Conservation (phyloP, 2,888 invertebrate species). For the Caenorhabditis sulstoni region DNA sequence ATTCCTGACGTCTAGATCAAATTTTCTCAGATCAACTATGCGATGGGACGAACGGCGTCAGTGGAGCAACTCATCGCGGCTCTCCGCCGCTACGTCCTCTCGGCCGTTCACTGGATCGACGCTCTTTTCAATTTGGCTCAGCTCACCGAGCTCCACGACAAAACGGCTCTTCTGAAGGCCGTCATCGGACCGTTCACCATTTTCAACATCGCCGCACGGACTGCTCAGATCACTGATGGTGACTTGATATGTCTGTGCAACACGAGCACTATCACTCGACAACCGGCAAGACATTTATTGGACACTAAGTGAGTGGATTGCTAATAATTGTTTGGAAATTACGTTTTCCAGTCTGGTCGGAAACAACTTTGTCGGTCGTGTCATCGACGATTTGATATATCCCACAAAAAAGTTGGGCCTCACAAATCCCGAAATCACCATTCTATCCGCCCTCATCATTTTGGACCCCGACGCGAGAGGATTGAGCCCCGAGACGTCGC, state of each 20-base stretch:
- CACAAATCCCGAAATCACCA: constrained; percentile 72
- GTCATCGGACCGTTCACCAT: constrained; percentile 65
- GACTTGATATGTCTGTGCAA: constrained; percentile 75
- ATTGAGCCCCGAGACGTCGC: constrained; percentile 52
- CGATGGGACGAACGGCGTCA: constrained; percentile 69
- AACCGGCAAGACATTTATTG: constrained; percentile 71
- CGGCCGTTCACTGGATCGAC: constrained; percentile 78
- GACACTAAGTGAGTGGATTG: constrained; percentile 76
- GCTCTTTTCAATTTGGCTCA: constrained; percentile 73
- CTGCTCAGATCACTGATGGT: constrained; percentile 57
- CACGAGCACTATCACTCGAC: constrained; percentile 70
- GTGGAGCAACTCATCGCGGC: constrained; percentile 77
- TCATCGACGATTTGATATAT: constrained; percentile 76
- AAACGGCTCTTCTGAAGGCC: constrained; percentile 64
- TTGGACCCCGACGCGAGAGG: constrained; percentile 73
- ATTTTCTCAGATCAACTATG: constrained; percentile 65
- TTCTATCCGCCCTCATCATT: constrained; percentile 74
- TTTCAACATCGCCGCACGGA: constrained; percentile 62
- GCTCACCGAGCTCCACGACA: constrained; percentile 67
- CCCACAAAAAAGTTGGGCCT: constrained; percentile 72
- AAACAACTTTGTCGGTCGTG: constrained; percentile 75
- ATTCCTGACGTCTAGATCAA: not conserved
- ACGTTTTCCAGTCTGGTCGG: constrained; percentile 74
- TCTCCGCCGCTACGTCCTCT: constrained; percentile 73
- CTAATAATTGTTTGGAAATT: too few relatives aligned